These are phyloP conservation scores for Solenodon paradoxus DNA, from an alignment of 2,113 vertebrate genomes.

Conservation along the genomic window DNA sequence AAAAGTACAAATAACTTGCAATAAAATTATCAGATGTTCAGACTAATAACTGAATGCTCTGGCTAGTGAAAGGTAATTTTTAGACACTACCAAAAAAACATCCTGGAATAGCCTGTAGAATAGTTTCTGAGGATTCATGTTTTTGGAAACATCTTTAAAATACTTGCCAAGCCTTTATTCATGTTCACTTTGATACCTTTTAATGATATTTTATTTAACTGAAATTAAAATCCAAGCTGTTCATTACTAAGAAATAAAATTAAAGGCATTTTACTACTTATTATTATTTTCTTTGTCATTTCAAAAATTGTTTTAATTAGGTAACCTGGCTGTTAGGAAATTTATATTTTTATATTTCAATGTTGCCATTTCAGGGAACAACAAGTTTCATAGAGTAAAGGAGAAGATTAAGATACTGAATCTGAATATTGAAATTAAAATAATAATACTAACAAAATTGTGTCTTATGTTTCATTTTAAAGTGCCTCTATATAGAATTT, in stretches of 20 bases:
- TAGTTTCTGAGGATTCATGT: not conserved
- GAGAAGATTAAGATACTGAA: not conserved
- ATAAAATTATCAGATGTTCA: not conserved
- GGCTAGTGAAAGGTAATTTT: not conserved
- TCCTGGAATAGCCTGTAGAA: not conserved
- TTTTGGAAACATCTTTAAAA: slow-evolving; percentile 15
- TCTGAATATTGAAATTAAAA: not conserved
- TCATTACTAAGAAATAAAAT: not conserved
- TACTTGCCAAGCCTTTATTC: not conserved
- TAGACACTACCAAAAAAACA: not conserved
- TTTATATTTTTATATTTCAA: not conserved
- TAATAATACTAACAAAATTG: not conserved
- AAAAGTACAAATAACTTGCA: not conserved
- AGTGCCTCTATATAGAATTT: not conserved
- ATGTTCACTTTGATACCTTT: not conserved
- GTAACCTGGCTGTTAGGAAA: not conserved
- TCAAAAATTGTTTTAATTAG: not conserved
- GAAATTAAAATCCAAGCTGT: slow-evolving; percentile 5
- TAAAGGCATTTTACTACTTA: not conserved
- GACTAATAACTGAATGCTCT: not conserved
- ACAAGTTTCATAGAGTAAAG: not conserved
- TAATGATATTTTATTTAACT: not conserved
- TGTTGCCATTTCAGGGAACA: too few relatives aligned
- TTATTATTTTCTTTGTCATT: not conserved
- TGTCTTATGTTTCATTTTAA: not conserved